A percentile compares a stretch with the other conserved stretches of the same genome.
These are phyloP conservation scores for Apamea epomidion DNA, from an alignment of 2,888 invertebrate species.

Conservation along the genomic window DNA sequence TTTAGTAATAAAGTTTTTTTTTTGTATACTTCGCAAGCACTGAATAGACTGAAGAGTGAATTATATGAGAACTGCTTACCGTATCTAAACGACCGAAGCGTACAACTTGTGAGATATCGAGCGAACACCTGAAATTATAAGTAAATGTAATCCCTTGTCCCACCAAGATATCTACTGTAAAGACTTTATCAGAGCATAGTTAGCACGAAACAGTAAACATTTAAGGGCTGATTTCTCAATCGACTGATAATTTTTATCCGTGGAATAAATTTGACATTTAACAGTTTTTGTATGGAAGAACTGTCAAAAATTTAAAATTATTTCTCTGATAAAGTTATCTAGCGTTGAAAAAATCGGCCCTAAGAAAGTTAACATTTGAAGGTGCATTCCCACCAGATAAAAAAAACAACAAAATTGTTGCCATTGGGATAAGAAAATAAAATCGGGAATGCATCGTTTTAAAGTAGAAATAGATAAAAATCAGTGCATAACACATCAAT, in stretches of 20 bases:
- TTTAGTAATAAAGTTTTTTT: background rate
- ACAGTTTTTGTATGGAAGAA: no score
- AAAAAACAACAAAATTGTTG: background rate
- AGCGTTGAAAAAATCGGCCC: no score
- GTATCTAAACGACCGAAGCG: constrained; percentile 86
- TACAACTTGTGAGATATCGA: constrained; percentile 88
- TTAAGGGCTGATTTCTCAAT: background rate
- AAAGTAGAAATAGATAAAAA: constrained; percentile 21
- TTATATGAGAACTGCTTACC: constrained; percentile 66
- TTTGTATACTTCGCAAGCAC: background rate
- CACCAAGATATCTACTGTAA: background rate
- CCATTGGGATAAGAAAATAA: background rate
- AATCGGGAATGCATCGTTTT: constrained; percentile 15
- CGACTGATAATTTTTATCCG: no score
- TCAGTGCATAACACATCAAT: constrained; percentile 56
- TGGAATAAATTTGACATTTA: no score
- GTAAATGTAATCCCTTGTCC: constrained; percentile 16
- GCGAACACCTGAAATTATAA: constrained; percentile 80
- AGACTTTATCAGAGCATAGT: constrained; percentile 16
- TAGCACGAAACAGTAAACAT: constrained; percentile 48
- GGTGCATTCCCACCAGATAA: constrained; percentile 24
- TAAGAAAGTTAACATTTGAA: constrained; percentile 2
- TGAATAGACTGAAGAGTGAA: background rate
- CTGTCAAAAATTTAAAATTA: no score
- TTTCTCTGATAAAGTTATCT: no score